Evolutionary conservation across 2,888 invertebrate genomes (phyloP).

Genomic region (Tromatobia lineatoria): DNA sequence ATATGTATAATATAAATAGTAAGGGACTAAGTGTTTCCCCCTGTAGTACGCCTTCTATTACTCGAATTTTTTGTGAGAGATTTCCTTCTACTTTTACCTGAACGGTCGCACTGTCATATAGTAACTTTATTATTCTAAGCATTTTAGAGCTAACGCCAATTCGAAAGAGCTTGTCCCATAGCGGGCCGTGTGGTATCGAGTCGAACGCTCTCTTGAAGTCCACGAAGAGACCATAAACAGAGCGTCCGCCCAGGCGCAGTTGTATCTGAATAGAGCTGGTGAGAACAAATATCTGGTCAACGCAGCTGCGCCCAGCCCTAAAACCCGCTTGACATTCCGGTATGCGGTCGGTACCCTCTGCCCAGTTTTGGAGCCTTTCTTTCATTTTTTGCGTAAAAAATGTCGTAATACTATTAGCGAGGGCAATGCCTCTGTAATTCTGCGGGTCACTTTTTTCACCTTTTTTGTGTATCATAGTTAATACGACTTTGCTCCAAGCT

Average conservation of each 20-base stretch:
- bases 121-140: constrained; percentile 29
- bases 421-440: constrained; percentile 69
- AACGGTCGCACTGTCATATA: constrained; percentile 49
- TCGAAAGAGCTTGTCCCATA: constrained; percentile 53
- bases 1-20: constrained; percentile 55
- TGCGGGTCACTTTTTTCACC: constrained; percentile 30
- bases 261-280: too few species aligned
- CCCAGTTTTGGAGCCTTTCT: constrained; percentile 58
- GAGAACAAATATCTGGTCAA: constrained; percentile 30
- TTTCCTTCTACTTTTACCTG: constrained; percentile 57
- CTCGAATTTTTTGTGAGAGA: constrained; percentile 49
- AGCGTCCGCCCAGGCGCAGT: too few species aligned
- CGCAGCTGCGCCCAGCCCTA: constrained; percentile 53
- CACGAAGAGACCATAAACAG: constrained; percentile 52
- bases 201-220: constrained; percentile 68
- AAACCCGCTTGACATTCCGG: constrained; percentile 65
- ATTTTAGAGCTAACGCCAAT: constrained; percentile 44
- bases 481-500: constrained; percentile 7
- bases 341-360: constrained; percentile 40
- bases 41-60: constrained; percentile 57
- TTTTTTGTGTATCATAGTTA: constrained; percentile 55
- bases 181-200: constrained; percentile 37
- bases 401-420: constrained; percentile 65
- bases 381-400: constrained; percentile 65
- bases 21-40: constrained; percentile 50